Conservation (phyloP, 2,888 invertebrate species). For the Rhingia campestris region DNA sequence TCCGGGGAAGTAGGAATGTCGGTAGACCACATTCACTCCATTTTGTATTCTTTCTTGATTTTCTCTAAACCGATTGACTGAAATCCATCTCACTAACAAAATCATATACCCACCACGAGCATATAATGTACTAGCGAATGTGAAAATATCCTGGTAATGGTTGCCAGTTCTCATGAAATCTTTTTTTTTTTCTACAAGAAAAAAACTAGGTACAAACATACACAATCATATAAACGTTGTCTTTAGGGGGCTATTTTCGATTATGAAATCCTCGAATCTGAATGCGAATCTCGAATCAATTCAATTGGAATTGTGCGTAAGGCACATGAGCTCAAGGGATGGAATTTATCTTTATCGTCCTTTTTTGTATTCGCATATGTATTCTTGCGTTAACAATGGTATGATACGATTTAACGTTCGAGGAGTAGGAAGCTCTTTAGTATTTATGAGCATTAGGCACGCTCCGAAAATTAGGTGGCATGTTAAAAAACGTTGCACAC, state of each 20-base stretch:
- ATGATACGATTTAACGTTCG: slow-evolving; percentile 18
- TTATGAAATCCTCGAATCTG: slow-evolving; percentile 52
- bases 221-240: slow-evolving; percentile 2
- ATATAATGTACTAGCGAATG: too few relatives aligned
- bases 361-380: not conserved
- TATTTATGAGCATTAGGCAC: slow-evolving; percentile 41
- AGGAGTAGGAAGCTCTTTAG: slow-evolving; percentile 8
- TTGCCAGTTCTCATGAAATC: slow-evolving; percentile 29
- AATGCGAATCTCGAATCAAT: slow-evolving; percentile 50
- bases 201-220: too few relatives aligned
- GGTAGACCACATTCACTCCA: too few relatives aligned
- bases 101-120: too few relatives aligned
- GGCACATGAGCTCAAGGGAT: not conserved
- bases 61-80: too few relatives aligned
- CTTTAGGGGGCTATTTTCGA: slow-evolving; percentile 48
- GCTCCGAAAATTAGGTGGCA: slow-evolving; percentile 7
- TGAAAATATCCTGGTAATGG: too few relatives aligned
- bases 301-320: slow-evolving; percentile 42
- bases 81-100: too few relatives aligned
- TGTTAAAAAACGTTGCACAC: slow-evolving; percentile 9
- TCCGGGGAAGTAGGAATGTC: too few relatives aligned
- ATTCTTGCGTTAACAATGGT: slow-evolving; percentile 14
- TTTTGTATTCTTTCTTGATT: too few relatives aligned
- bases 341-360: slow-evolving; percentile 5
- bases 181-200: not conserved